phyloP scores from a whole-genome alignment of 2,888 invertebrate genomes.

The Oconnorella tubifera region DNA sequence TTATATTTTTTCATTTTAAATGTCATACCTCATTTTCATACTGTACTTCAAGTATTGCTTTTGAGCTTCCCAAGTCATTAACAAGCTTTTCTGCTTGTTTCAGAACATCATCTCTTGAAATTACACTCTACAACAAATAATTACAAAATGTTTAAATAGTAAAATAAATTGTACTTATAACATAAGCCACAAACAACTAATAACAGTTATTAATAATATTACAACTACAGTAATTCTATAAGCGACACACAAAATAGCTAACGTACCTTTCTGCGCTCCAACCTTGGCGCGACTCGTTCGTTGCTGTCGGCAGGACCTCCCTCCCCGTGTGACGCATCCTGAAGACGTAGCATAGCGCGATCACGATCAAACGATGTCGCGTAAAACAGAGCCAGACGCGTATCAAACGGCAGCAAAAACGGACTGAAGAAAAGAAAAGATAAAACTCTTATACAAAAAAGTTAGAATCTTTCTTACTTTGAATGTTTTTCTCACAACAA shows the following conservation, averaged over 20 bases:
- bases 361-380: conserved; percentile 92
- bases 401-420: conserved; percentile 96
- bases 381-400: conserved; percentile 91
- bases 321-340: conserved; percentile 74
- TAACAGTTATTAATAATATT: background rate
- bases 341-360: conserved; percentile 86
- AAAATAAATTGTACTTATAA: too few relatives aligned
- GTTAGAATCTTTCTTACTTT: too few relatives aligned
- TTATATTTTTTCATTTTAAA: too few relatives aligned
- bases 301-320: conserved; percentile 58
- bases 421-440: conserved; percentile 61
- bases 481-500: too few relatives aligned
- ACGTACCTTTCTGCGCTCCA: conserved; percentile 77
- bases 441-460: too few relatives aligned
- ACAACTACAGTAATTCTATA: background rate
- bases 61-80: conserved; percentile 85
- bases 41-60: conserved; percentile 84
- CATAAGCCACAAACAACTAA: too few relatives aligned
- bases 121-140: conserved; percentile 48
- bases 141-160: too few relatives aligned
- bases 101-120: conserved; percentile 75
- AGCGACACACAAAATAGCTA: too few relatives aligned
- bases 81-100: conserved; percentile 93
- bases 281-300: conserved; percentile 83
- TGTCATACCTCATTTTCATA: conserved; percentile 64